phyloP scores from a whole-genome alignment of 2,113 vertebrate genomes.

The Aptenodytes patagonicus region DNA sequence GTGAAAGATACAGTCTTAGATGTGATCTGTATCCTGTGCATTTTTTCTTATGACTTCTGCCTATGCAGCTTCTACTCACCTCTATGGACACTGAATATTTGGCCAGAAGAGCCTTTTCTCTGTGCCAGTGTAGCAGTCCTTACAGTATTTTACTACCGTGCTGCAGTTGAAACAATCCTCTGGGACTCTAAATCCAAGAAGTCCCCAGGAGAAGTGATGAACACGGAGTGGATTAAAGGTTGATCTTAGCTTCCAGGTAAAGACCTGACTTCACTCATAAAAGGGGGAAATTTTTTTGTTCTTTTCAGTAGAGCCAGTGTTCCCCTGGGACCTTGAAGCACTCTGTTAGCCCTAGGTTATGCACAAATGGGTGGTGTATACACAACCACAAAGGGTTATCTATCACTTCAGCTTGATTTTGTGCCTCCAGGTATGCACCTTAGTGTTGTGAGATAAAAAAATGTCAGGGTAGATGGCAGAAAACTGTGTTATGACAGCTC shows the following conservation, averaged over 20 bases:
- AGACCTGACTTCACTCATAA: background rate
- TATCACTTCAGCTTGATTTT: background rate
- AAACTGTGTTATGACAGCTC: background rate
- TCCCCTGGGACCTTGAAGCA: background rate
- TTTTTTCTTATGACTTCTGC: background rate
- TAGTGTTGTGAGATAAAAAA: background rate
- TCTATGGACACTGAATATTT: background rate
- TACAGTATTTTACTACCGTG: background rate
- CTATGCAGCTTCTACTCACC: background rate
- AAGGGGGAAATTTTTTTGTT: background rate
- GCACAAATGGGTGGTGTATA: background rate
- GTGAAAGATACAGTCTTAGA: background rate
- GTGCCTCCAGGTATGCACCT: background rate
- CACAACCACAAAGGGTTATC: background rate
- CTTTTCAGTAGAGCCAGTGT: background rate
- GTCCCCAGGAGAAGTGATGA: background rate
- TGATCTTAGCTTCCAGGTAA: background rate
- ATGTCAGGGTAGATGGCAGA: background rate
- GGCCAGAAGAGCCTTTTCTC: background rate
- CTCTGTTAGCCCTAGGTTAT: background rate
- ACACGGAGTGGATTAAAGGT: background rate
- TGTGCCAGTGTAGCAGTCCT: background rate
- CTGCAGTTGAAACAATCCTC: background rate
- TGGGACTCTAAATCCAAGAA: background rate
- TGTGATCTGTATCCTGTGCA: background rate